A percentile compares a stretch with the other conserved stretches of the same genome.
phyloP scores from a whole-genome alignment of 64 coral and sea anemone species.

The Stichodactyla mertensii region DNA sequence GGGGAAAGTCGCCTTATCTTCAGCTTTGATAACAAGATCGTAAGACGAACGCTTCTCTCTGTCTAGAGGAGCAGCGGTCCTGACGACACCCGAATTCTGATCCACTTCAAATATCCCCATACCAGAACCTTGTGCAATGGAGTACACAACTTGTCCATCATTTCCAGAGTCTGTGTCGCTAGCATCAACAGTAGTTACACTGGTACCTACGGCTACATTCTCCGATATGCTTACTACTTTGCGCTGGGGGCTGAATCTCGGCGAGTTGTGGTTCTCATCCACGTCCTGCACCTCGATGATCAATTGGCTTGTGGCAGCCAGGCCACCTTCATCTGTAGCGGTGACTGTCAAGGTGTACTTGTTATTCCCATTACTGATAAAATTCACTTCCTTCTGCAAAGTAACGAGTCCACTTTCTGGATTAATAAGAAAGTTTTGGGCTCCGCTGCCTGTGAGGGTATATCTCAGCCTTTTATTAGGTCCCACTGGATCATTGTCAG shows the following conservation, averaged over 20 bases:
- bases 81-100: slow-evolving; percentile 43
- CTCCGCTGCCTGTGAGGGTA: slow-evolving; percentile 25
- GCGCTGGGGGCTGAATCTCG: slow-evolving; percentile 46
- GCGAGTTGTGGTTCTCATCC: slow-evolving; percentile 68
- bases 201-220: slow-evolving; percentile 10
- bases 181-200: slow-evolving; percentile 31
- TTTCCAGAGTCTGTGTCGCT: slow-evolving; percentile 35
- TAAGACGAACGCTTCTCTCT: slow-evolving; percentile 54
- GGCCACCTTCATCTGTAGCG: slow-evolving; percentile 30
- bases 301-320: slow-evolving; percentile 27
- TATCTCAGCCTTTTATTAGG: slow-evolving; percentile 39
- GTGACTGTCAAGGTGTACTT: slow-evolving; percentile 37
- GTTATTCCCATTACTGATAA: slow-evolving; percentile 1
- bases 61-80: slow-evolving; percentile 42
- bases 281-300: slow-evolving; percentile 71
- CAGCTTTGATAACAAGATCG: slow-evolving; percentile 66
- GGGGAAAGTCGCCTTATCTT: slow-evolving; percentile 79
- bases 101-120: slow-evolving; percentile 70
- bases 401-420: slow-evolving; percentile 49
- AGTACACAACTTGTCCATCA: slow-evolving; percentile 60
- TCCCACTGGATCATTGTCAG: slow-evolving; percentile 66
- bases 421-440: slow-evolving; percentile 44
- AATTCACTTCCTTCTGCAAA: slow-evolving; percentile 29
- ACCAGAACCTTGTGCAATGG: slow-evolving; percentile 72
- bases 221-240: slow-evolving; percentile 29